Percentiles rank a stretch among this genome's conserved stretches.
Conservation (phyloP, 2,888 invertebrate species). For the Drosophila kuntzei region DNA sequence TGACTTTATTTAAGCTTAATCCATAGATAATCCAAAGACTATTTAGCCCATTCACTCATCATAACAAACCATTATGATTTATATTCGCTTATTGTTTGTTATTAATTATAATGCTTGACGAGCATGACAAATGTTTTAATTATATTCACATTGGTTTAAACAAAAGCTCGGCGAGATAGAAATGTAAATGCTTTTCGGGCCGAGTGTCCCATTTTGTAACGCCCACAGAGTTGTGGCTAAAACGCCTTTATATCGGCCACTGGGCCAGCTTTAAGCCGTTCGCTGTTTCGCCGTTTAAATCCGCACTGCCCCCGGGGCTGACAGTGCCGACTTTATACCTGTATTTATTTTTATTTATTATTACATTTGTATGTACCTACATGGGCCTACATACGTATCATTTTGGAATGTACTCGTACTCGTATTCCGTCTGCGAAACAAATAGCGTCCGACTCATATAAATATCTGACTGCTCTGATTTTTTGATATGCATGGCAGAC, state of each 20-base stretch:
- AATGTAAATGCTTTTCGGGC: constrained; percentile 47
- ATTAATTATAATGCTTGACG: constrained; percentile 43
- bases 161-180: constrained; percentile 35
- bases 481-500: constrained; percentile 72
- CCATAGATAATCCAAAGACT: neutral
- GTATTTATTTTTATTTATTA: constrained; percentile 42
- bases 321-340: constrained; percentile 32
- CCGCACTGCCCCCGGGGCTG: constrained; percentile 11
- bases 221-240: constrained; percentile 58
- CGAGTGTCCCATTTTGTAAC: constrained; percentile 60
- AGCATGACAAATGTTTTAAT: constrained; percentile 58
- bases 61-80: constrained; percentile 6
- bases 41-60: constrained; percentile 38
- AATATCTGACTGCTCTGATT: constrained; percentile 51
- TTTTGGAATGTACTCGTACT: constrained; percentile 45
- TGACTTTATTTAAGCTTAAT: neutral
- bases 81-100: constrained; percentile 28
- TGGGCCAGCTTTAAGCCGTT: constrained; percentile 41
- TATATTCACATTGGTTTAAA: constrained; percentile 36
- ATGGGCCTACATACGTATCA: constrained; percentile 33
- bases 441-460: constrained; percentile 38
- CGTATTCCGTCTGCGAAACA: constrained; percentile 44
- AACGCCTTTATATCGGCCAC: constrained; percentile 65
- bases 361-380: constrained; percentile 35
- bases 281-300: constrained; percentile 20